Evolutionary conservation across 2,888 invertebrate genomes (phyloP).

Genomic region (Brassicogethes aeneus): DNA sequence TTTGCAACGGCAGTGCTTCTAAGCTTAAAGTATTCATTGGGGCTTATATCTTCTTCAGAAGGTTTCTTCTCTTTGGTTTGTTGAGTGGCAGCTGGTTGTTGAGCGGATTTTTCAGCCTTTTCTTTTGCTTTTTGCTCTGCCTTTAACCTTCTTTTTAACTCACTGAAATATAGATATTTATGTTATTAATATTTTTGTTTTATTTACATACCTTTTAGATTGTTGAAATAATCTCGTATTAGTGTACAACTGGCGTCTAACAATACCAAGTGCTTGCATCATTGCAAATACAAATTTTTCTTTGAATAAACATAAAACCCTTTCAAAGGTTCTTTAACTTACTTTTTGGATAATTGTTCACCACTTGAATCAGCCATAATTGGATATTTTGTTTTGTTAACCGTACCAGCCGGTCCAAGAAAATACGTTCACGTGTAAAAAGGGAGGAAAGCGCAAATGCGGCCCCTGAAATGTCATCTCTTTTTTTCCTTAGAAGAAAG

Average conservation of each 20-base stretch:
- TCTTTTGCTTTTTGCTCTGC: slow-evolving; percentile 91
- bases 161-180: slow-evolving; percentile 73
- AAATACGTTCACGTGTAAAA: slow-evolving; percentile 8
- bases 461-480: not conserved
- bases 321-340: slow-evolving; percentile 18
- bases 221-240: slow-evolving; percentile 21
- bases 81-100: slow-evolving; percentile 19
- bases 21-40: slow-evolving; percentile 90
- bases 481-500: not conserved
- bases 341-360: slow-evolving; percentile 33
- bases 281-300: slow-evolving; percentile 14
- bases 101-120: slow-evolving; percentile 51
- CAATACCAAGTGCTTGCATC: slow-evolving; percentile 20
- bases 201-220: slow-evolving; percentile 30
- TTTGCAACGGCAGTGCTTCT: slow-evolving; percentile 73
- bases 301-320: not conserved
- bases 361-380: slow-evolving; percentile 26
- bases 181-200: too few relatives aligned
- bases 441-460: not conserved
- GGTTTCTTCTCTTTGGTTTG: slow-evolving; percentile 26
- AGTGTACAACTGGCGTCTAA: slow-evolving; percentile 16
- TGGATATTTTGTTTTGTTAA: slow-evolving; percentile 3
- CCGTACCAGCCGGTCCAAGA: slow-evolving; percentile 1
- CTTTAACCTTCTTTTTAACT: slow-evolving; percentile 84
- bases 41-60: slow-evolving; percentile 76